These are phyloP conservation scores for Hypotaenidia okinawae DNA, from an alignment of 2,797 vertebrate genomes.

Conservation along the genomic window DNA sequence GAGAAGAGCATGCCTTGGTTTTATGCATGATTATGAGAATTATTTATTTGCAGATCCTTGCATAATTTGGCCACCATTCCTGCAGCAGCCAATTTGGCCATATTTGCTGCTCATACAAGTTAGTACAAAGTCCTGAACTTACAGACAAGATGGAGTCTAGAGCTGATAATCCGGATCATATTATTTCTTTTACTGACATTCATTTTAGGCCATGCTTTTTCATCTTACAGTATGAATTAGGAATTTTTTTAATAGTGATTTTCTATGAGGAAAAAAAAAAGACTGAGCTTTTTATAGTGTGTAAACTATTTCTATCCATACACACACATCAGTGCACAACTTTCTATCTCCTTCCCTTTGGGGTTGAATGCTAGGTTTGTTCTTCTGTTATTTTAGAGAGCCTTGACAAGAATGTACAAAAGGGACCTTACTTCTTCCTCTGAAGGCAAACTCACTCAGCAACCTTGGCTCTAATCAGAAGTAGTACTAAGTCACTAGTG, in stretches of 20 bases:
- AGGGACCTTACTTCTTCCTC: neutral
- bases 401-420: neutral
- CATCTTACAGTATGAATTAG: neutral
- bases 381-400: neutral
- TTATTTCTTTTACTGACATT: neutral
- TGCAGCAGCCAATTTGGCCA: neutral
- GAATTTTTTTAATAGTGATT: neutral
- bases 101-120: neutral
- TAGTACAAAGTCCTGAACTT: neutral
- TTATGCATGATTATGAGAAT: neutral
- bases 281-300: neutral
- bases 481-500: neutral
- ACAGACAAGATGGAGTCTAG: neutral
- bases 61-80: neutral
- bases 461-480: neutral
- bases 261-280: neutral
- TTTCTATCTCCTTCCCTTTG: neutral
- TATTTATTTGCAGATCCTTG: neutral
- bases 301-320: neutral
- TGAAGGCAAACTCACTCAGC: neutral
- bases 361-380: neutral
- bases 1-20: neutral
- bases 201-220: neutral
- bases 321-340: fast-evolving
- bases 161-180: neutral